Evolutionary conservation across 1,140 invertebrate genomes (phyloP).

Genomic region (Acromyrmex heyeri): DNA sequence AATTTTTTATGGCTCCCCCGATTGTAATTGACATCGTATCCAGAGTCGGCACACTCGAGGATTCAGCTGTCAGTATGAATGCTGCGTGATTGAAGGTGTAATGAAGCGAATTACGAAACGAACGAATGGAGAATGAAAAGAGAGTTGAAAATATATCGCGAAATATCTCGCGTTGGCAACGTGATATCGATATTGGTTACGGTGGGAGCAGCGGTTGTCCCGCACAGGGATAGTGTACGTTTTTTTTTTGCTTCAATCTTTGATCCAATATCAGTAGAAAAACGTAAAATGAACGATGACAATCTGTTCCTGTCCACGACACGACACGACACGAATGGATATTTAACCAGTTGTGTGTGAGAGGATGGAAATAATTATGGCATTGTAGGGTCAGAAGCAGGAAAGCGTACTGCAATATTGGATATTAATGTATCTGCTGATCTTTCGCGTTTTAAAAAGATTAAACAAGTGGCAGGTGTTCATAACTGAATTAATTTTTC

Average conservation of each 20-base stretch:
- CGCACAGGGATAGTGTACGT: slow-evolving; percentile 37
- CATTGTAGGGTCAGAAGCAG: neutral
- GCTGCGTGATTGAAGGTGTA: slow-evolving; percentile 79
- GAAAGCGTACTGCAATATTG: slow-evolving; percentile 21
- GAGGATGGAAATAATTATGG: slow-evolving; percentile 53
- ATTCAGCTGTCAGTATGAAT: slow-evolving; percentile 79
- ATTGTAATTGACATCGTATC: slow-evolving; percentile 77
- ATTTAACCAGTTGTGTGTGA: slow-evolving; percentile 29
- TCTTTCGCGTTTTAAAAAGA: neutral
- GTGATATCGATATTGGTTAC: slow-evolving; percentile 64
- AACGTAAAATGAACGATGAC: slow-evolving; percentile 58
- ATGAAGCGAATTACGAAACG: slow-evolving; percentile 78
- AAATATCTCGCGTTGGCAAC: slow-evolving; percentile 72
- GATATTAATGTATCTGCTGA: slow-evolving; percentile 39
- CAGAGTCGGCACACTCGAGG: slow-evolving; percentile 67
- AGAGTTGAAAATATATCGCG: slow-evolving; percentile 67
- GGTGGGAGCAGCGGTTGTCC: slow-evolving; percentile 52
- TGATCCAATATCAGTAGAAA: slow-evolving; percentile 61
- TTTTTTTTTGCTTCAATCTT: slow-evolving; percentile 50
- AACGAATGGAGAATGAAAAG: slow-evolving; percentile 68
- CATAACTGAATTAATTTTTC: neutral
- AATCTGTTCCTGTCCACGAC: slow-evolving; percentile 58
- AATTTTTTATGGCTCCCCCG: slow-evolving; percentile 70
- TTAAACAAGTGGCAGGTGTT: no score
- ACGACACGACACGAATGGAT: slow-evolving; percentile 53